Evolutionary conservation across 2,113 vertebrate genomes (phyloP).

Genomic region (Notothenia coriiceps): DNA sequence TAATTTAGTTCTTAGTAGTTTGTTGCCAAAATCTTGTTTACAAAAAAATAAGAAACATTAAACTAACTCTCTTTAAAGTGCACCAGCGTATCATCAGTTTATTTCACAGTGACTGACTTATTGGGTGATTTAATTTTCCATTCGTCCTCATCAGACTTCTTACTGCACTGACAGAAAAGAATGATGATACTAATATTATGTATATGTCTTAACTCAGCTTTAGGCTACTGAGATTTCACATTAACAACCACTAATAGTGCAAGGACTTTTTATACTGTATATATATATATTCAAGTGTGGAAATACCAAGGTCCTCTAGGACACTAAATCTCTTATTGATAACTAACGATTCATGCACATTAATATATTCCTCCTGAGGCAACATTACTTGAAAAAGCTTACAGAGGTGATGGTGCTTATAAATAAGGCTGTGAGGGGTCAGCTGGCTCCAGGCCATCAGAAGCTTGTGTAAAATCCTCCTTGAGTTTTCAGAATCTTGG

Average conservation of each 20-base stretch:
- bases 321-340: constrained; percentile 33
- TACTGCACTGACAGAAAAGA: constrained; percentile 46
- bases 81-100: no score
- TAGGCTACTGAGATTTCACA: constrained; percentile 59
- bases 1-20: background rate
- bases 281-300: background rate
- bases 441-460: constrained; percentile 22
- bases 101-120: constrained; percentile 21
- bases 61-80: no score
- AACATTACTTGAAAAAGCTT: background rate
- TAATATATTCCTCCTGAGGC: constrained; percentile 9
- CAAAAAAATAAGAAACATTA: no score
- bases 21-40: background rate
- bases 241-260: constrained; percentile 21
- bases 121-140: constrained; percentile 48
- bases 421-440: constrained; percentile 13
- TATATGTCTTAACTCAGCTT: constrained; percentile 58
- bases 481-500: background rate
- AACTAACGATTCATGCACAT: constrained; percentile 19
- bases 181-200: constrained; percentile 46
- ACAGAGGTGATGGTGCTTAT: constrained; percentile 8
- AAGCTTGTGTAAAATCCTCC: background rate
- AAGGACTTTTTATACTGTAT: background rate
- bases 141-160: constrained; percentile 47
- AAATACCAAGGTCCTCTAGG: constrained; percentile 19